phyloP scores from a whole-genome alignment of 1,140 invertebrate genomes.

The Lucilia sericata region DNA sequence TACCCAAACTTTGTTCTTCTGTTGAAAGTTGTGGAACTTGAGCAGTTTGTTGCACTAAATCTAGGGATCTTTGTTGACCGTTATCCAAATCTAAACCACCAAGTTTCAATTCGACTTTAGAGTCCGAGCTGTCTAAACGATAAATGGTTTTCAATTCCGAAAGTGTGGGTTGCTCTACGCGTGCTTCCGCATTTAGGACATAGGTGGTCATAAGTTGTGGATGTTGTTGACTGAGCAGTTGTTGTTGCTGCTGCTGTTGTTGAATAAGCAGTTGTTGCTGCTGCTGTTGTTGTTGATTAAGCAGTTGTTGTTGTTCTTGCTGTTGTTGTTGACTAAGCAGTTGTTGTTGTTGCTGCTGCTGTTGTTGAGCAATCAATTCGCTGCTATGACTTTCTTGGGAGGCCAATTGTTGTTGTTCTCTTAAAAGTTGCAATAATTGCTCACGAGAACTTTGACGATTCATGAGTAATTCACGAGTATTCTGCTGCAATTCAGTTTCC shows the following conservation, averaged over 20 bases:
- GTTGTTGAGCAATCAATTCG: background rate
- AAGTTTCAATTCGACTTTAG: slow-evolving; percentile 10
- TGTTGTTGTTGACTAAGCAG: too few species aligned
- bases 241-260: background rate
- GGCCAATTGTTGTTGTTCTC: slow-evolving; percentile 14
- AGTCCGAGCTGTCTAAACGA: slow-evolving; percentile 18
- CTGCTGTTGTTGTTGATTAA: background rate
- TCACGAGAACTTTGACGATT: slow-evolving; percentile 31
- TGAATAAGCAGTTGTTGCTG: background rate
- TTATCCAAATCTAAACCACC: background rate
- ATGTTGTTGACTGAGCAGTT: background rate
- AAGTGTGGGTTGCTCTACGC: background rate
- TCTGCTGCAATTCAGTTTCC: slow-evolving; percentile 7
- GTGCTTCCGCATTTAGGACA: slow-evolving; percentile 13
- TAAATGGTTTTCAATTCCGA: slow-evolving; percentile 35
- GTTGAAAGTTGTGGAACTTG: background rate
- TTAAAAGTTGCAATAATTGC: slow-evolving; percentile 3
- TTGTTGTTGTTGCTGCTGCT: too few species aligned
- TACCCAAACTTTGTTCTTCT: background rate
- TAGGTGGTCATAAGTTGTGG: slow-evolving; percentile 30
- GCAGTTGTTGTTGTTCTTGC: too few species aligned
- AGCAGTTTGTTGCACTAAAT: slow-evolving; percentile 7
- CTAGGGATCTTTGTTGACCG: background rate
- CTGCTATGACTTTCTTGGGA: background rate
- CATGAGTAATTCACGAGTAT: slow-evolving; percentile 4